Evolutionary conservation across 2,113 vertebrate genomes (phyloP).

Genomic region (Trinectes maculatus): DNA sequence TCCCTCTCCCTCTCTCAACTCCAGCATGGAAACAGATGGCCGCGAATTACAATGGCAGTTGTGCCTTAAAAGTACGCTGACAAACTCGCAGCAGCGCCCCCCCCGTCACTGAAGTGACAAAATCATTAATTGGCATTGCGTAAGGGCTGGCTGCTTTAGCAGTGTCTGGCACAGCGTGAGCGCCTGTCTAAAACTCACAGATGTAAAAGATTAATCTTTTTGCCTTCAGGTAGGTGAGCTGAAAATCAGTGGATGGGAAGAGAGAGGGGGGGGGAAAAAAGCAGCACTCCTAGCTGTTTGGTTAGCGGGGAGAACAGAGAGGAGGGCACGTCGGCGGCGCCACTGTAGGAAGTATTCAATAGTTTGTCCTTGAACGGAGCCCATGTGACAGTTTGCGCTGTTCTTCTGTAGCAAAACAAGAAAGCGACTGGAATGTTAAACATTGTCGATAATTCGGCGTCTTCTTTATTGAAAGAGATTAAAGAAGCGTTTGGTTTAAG

Average conservation of each 20-base stretch:
- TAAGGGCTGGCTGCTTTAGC: slow-evolving; percentile 83
- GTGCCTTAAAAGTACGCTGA: slow-evolving; percentile 85
- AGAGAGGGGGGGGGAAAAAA: slow-evolving; percentile 20
- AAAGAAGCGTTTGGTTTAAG: slow-evolving; percentile 28
- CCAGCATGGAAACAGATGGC: slow-evolving; percentile 89
- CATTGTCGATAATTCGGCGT: slow-evolving; percentile 45
- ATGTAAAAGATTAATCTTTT: slow-evolving; percentile 88
- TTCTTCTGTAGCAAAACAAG: slow-evolving; percentile 29
- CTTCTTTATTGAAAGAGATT: slow-evolving; percentile 8
- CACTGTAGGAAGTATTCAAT: slow-evolving; percentile 61
- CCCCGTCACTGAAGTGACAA: slow-evolving; percentile 88
- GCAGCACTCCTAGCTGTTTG: slow-evolving; percentile 75
- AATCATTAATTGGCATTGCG: slow-evolving; percentile 92
- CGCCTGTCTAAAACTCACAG: slow-evolving; percentile 84
- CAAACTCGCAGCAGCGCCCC: slow-evolving; percentile 85
- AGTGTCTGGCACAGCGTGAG: slow-evolving; percentile 87
- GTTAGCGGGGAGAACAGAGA: slow-evolving; percentile 69
- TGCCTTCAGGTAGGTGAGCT: slow-evolving; percentile 85
- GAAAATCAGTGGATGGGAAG: slow-evolving; percentile 76
- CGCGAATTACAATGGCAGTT: slow-evolving; percentile 87
- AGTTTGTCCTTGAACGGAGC: slow-evolving; percentile 79
- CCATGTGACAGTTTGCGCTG: slow-evolving; percentile 52
- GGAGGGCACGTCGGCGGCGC: slow-evolving; percentile 60
- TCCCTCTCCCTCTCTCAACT: slow-evolving; percentile 58
- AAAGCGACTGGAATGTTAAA: slow-evolving; percentile 51